Base-by-base conservation (phyloP, 2,113 vertebrate genomes). In the Sylvietta virens region DNA sequence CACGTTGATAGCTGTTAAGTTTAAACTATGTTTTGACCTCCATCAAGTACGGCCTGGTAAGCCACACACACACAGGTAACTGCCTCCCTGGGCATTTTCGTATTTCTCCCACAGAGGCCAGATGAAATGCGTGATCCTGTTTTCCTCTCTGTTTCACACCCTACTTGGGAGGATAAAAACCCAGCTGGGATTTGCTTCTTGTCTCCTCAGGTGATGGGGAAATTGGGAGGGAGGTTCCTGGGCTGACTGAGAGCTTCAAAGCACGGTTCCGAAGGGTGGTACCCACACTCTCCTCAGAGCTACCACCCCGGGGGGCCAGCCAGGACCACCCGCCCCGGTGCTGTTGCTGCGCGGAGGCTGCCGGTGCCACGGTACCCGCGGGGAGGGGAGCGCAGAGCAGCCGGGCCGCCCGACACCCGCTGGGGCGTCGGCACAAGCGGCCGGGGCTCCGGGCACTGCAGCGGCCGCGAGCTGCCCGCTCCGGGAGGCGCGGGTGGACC, bases 151-250 rank as follows among this genome's bases (percentile, higher is more conserved):
- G 1, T 33, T 47, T 28, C 61, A 16, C 13, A 0, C n/a, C 23
- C 10, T 10, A 3, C 13, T 1, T 35, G 60, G 47, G 30, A 37
- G 2, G 26, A 54, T 50, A 50, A 82, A 73, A 79, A 8, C 65
- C 9, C 24, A 7, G 33, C 35, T 15, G 26, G 4, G 15, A 15
- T 0, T 5, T 10, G 0, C 3, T 2, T 4, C 3, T 3, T 2
- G 1, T 1, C 1, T 50, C 7, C 13, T 2, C 7, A 15, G 10
- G 37, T 19, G n/a, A 28, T 7, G 21, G 14, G 24, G 35, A 8
- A 7, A 3, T 35, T 2, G 1, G 6, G 35, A 37, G 19, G 11
- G 3, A 33, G 27, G 28, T 9, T 58, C 3, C 10, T 4, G 10
- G 30, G 21, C 21, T 17, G 35, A 13, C 19, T 5, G 1, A 2